Base-by-base conservation (phyloP, 2,888 invertebrate genomes). In the Adelognathus sp. region DNA sequence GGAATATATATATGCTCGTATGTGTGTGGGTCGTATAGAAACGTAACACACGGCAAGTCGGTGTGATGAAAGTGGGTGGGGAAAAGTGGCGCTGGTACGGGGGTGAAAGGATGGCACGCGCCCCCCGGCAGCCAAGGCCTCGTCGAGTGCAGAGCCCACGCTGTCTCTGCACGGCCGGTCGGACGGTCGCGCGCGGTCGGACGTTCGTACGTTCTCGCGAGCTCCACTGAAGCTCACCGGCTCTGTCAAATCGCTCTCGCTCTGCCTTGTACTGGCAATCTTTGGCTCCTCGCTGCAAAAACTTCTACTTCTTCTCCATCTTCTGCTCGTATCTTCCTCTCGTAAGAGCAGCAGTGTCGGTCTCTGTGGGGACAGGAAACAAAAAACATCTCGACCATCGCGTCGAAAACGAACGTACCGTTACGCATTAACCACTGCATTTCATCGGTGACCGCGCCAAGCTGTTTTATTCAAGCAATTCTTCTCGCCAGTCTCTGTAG, bases 81-180 rank as follows among this genome's bases (percentile, higher is more conserved):
- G 41, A 50, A 31, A 46, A 56, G 61, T 29, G 54, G 72, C 21
- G 50, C n/a, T n/a, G 73, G 58, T 52, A 77, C 41, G 74, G 72
- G 82, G 82, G 78, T 76, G 66, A 72, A 83, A 83, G 76, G 80
- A 82, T 75, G 83, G 81, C 84, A 84, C 83, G 82, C 84, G 84
- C 79, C 81, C 70, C 81, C 44, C 50, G 46, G 66, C 76, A 76
- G 81, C 81, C 76, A 80, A 82, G 83, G 80, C 80, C 81, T 83
- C 76, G 79, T 64, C 76, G 50, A 21, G 50, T 63, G 29, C 52
- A 61, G 39, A 71, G 74, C 70, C 70, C 79, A 73, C 76, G 79
- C 73, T 78, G 70, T 61, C 66, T 71, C 58, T 73, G 80, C 61
- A 76, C 77, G 81, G 83, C 75, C 82, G 76, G 72, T 76, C 71